Percentiles rank a stretch among this genome's conserved stretches.
These are phyloP conservation scores for Ischnura elegans DNA, from an alignment of 2,888 invertebrate species.

Conservation along the genomic window DNA sequence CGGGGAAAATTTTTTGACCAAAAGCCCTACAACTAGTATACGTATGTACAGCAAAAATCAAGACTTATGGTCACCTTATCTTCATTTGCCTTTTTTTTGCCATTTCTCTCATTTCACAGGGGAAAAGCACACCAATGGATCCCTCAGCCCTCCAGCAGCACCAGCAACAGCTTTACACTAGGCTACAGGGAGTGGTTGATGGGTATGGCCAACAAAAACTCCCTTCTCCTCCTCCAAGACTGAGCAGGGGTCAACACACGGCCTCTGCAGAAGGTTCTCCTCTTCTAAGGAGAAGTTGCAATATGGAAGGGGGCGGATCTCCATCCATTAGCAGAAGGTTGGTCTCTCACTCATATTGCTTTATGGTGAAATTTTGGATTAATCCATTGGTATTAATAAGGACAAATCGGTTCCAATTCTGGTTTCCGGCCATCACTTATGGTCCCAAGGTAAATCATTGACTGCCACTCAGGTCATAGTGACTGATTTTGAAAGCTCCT, in stretches of 20 bases:
- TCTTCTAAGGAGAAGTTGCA: constrained; percentile 60
- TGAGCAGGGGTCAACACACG: constrained; percentile 75
- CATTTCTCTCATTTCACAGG: neutral
- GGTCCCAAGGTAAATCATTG: too few species aligned
- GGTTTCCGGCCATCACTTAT: too few species aligned
- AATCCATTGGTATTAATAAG: too few species aligned
- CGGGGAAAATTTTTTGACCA: too few species aligned
- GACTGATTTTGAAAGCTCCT: too few species aligned
- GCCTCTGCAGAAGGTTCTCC: constrained; percentile 72
- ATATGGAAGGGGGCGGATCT: constrained; percentile 44
- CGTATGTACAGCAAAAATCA: too few species aligned
- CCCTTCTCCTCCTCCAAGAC: constrained; percentile 82
- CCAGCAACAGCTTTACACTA: constrained; percentile 52
- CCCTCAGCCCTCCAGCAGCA: constrained; percentile 41
- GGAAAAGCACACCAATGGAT: constrained; percentile 43
- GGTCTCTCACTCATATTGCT: neutral
- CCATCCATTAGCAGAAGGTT: constrained; percentile 77
- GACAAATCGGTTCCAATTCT: too few species aligned
- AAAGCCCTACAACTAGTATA: too few species aligned
- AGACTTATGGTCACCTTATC: neutral
- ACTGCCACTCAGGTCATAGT: too few species aligned
- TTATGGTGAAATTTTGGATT: neutral
- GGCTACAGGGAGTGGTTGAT: constrained; percentile 51
- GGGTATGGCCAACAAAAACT: constrained; percentile 49
- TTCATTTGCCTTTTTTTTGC: neutral